phyloP scores from a whole-genome alignment of 2,113 vertebrate genomes.

The Microtus oregoni region DNA sequence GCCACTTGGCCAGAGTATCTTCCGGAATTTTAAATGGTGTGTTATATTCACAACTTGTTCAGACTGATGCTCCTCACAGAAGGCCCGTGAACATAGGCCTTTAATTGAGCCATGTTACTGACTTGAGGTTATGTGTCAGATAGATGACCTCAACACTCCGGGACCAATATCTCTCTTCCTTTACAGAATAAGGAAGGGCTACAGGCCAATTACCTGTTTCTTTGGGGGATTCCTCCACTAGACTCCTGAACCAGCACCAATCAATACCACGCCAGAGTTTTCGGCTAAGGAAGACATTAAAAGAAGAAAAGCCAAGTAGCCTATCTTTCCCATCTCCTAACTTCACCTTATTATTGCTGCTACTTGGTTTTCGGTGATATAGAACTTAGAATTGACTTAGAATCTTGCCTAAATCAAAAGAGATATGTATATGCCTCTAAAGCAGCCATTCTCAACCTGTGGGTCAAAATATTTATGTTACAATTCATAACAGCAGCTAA shows the following conservation, averaged over 20 bases:
- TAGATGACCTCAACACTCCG: not conserved
- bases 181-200: not conserved
- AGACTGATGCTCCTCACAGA: not conserved
- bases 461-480: not conserved
- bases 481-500: not conserved
- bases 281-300: not conserved
- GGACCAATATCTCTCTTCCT: not conserved
- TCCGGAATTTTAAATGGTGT: not conserved
- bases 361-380: not conserved
- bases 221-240: not conserved
- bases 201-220: not conserved
- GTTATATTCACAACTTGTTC: not conserved
- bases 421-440: too few species aligned
- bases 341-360: not conserved
- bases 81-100: not conserved
- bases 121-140: not conserved
- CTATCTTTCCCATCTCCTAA: not conserved
- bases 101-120: not conserved
- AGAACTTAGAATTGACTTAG: not conserved
- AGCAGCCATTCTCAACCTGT: not conserved
- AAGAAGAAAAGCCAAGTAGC: not conserved
- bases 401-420: not conserved
- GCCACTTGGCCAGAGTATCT: not conserved
- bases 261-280: conserved; percentile 3
- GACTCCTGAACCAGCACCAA: not conserved